A percentile compares a stretch with the other conserved stretches of the same genome.
Evolutionary conservation across 1,140 invertebrate genomes (phyloP).

Genomic region (Papilio helenus): DNA sequence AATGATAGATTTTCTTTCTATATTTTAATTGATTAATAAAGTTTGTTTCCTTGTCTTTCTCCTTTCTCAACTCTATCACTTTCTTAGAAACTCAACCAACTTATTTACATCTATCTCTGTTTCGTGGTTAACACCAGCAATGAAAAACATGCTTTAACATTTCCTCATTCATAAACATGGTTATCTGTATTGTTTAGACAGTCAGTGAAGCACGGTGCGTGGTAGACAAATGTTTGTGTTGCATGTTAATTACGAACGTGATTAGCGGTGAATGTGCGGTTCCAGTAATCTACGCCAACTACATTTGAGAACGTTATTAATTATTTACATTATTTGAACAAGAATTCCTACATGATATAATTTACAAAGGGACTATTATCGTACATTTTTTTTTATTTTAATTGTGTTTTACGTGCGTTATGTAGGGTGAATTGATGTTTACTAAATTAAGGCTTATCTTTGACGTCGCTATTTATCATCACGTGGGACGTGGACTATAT

Average conservation of each 20-base stretch:
- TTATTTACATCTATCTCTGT: background rate
- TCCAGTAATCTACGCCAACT: background rate
- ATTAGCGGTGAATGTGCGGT: constrained; percentile 1
- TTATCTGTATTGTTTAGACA: background rate
- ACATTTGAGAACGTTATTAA: constrained; percentile 7
- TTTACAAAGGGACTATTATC: background rate
- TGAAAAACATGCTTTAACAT: background rate
- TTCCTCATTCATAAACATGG: background rate
- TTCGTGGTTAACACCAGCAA: background rate
- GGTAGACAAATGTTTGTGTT: constrained; percentile 16
- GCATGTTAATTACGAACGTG: constrained; percentile 4
- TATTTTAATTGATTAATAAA: too few species aligned
- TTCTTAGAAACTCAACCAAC: too few species aligned
- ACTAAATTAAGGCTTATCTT: too few species aligned
- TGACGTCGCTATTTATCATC: too few species aligned
- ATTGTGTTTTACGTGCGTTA: background rate
- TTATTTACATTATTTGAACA: background rate
- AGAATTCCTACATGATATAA: background rate
- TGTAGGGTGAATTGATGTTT: too few species aligned
- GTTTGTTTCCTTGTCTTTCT: too few species aligned
- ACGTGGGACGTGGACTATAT: too few species aligned
- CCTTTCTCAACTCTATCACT: background rate
- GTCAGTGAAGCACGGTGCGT: constrained; percentile 2
- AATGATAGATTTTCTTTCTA: too few species aligned
- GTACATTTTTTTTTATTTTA: too few species aligned